Conservation (phyloP, 2,888 invertebrate species). For the Panorpa germanica region DNA sequence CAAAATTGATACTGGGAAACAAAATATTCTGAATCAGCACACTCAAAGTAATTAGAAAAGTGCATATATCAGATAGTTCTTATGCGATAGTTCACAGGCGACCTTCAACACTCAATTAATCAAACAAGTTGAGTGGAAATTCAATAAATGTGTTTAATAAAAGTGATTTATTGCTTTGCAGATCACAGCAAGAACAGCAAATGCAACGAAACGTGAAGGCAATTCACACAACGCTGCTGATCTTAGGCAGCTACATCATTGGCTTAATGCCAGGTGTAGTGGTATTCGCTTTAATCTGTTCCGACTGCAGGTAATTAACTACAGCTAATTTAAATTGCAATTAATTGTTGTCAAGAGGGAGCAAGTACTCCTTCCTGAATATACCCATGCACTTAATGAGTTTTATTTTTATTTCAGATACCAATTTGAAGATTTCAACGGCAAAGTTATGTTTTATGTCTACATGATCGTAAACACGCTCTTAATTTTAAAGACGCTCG, state of each 20-base stretch:
- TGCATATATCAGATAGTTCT: too few species aligned
- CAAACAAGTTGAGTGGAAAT: constrained; percentile 10
- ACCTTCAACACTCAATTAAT: constrained; percentile 3
- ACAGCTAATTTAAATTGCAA: constrained; percentile 14
- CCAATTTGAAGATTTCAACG: constrained; percentile 11
- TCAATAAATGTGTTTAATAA: constrained; percentile 9
- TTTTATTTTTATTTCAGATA: too few species aligned
- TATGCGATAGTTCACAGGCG: constrained; percentile 8
- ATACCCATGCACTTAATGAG: constrained; percentile 11
- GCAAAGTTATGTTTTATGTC: constrained; percentile 14
- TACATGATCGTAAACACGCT: constrained; percentile 28
- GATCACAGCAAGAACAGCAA: constrained; percentile 15
- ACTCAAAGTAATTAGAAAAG: too few species aligned
- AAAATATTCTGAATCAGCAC: too few species aligned
- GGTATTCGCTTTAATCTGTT: constrained; percentile 34
- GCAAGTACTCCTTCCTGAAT: constrained; percentile 1
- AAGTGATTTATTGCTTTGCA: not conserved
- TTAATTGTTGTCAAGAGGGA: not conserved
- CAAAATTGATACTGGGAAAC: too few species aligned
- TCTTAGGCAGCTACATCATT: constrained; percentile 34
- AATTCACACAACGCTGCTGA: constrained; percentile 38
- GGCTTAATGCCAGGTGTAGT: constrained; percentile 42
- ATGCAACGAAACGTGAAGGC: constrained; percentile 32
- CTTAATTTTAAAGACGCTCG: constrained; percentile 38
- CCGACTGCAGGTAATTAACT: constrained; percentile 26